Evolutionary conservation across 2,888 invertebrate genomes (phyloP), one percentile per base, ranked within the genome.

Genomic region (Rutpela maculata): DNA sequence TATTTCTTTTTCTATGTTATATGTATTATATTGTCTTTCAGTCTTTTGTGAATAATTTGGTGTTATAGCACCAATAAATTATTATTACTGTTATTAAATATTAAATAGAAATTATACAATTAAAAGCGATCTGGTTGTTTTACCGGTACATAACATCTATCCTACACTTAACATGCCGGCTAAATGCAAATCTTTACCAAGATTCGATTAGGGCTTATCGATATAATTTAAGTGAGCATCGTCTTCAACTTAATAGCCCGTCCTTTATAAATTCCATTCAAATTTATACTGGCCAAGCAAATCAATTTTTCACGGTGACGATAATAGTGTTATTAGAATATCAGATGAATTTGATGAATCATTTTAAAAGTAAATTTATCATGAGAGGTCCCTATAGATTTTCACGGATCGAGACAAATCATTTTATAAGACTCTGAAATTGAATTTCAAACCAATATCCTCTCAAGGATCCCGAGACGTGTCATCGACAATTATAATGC

Each of bases 351-450:
- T 26, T 63, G 72, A 72, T 72, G 72, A 72, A 63, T 72, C 63
- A 72, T 63, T 72, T 72, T 50, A 63, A 63, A 72, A 59, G 63
- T 72, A 72, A 72, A 72, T 72, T 72, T 72, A 72, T 72, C 72
- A 72, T 63, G 55, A 72, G 63, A 72, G 55, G 63, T 72, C 62
- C 72, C 62, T 63, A 43, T 71, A 50, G 72, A 63, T 72, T 55
- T 72, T 55, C 55, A 55, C 17, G 55, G 72, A 72, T 72, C 55
- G 72, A 72, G 72, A 72, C 72, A 72, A 72, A 72, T 72, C 72
- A 72, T 72, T 72, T 72, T 72, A 72, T 72, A 72, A 72, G 72
- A 72, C 72, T 72, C 72, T n/a, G 62, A 72, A 72, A 72, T 72
- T 72, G 72, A 72, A 72, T 72, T 72, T 63, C 63, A 63, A 72